Percentiles rank a stretch among this genome's conserved stretches.
Evolutionary conservation across 2,113 vertebrate genomes (phyloP).

Genomic region (Pangasianodon hypophthalmus): DNA sequence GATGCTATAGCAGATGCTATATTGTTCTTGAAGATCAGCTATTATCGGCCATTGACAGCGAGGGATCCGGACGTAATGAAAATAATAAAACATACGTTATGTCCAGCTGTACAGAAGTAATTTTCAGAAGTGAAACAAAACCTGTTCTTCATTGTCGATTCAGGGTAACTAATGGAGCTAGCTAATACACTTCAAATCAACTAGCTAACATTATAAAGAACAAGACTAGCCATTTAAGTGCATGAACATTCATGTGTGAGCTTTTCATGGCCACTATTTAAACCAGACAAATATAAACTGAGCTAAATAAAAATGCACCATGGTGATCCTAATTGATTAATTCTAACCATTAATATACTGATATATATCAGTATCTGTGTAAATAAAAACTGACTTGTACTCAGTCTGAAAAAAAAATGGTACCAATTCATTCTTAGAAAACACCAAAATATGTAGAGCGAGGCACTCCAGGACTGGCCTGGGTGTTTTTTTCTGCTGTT

Average conservation of each 20-base stretch:
- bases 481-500: background rate
- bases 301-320: background rate
- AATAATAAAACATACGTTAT: background rate
- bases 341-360: background rate
- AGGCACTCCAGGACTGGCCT: background rate
- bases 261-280: background rate
- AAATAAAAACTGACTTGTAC: background rate
- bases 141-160: background rate
- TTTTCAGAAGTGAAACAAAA: background rate
- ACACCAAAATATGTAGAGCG: background rate
- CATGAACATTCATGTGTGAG: slow-evolving; percentile 36
- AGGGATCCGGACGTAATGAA: background rate
- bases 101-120: background rate
- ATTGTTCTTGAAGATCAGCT: background rate
- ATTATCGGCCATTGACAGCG: background rate
- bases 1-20: background rate
- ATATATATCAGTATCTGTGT: background rate
- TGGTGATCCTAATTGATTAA: background rate
- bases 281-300: background rate
- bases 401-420: background rate
- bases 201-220: background rate
- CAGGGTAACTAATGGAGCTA: background rate
- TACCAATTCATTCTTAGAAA: background rate
- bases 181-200: background rate
- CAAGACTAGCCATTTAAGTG: background rate